These are phyloP conservation scores for Aurelia aurita DNA, from an alignment of 30 jellyfish, hydroid and myxozoan genomes.

Conservation along the genomic window DNA sequence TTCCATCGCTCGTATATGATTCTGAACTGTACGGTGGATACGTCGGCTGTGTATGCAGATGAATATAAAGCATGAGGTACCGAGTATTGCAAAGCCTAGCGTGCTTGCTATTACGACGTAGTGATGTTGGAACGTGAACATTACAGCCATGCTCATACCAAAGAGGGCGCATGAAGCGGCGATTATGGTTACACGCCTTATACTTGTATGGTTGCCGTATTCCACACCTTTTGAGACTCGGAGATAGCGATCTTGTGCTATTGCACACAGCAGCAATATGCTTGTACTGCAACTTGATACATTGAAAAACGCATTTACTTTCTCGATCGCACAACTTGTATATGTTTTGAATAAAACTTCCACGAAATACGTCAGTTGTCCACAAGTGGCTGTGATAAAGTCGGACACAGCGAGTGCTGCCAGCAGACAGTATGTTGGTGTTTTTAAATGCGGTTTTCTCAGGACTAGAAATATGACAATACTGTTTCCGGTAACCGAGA, in stretches of 20 bases:
- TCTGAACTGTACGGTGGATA: slow-evolving; percentile 5
- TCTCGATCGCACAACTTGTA: slow-evolving; percentile 31
- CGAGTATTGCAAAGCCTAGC: slow-evolving; percentile 32
- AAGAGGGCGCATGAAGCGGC: neutral
- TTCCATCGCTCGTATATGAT: slow-evolving; percentile 28
- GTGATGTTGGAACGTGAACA: slow-evolving; percentile 9
- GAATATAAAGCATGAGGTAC: slow-evolving; percentile 37
- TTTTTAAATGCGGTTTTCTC: slow-evolving; percentile 7
- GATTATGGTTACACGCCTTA: neutral
- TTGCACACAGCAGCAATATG: slow-evolving; percentile 42
- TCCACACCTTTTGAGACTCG: slow-evolving; percentile 34
- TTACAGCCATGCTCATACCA: slow-evolving; percentile 36
- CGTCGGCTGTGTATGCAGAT: slow-evolving; percentile 29
- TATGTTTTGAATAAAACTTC: slow-evolving; percentile 20
- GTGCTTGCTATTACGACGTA: slow-evolving; percentile 13
- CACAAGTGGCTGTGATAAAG: slow-evolving; percentile 52
- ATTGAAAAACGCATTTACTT: slow-evolving; percentile 43
- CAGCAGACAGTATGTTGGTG: slow-evolving; percentile 51
- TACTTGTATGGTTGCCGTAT: slow-evolving; percentile 15
- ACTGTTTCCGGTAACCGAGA: slow-evolving; percentile 43
- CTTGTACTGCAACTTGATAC: slow-evolving; percentile 64
- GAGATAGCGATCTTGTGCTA: slow-evolving; percentile 62
- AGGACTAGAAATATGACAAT: slow-evolving; percentile 52
- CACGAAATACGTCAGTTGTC: slow-evolving; percentile 47
- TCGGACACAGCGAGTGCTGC: slow-evolving; percentile 67